A percentile compares a stretch with the other conserved stretches of the same genome.
phyloP scores from a whole-genome alignment of 92 coral and sea anemone species.

The Nematostella vectensis region DNA sequence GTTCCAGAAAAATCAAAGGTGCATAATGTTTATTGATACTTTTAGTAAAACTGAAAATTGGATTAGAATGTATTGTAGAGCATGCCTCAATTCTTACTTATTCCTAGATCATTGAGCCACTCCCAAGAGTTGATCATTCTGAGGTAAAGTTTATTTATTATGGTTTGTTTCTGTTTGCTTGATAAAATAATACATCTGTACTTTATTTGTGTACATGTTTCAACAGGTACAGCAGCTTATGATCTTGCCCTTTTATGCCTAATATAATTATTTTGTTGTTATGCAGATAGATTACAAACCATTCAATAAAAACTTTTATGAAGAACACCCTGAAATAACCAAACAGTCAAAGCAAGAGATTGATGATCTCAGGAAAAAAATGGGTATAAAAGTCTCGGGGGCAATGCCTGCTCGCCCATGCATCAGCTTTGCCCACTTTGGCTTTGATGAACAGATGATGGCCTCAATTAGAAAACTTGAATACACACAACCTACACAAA shows the following conservation, averaged over 20 bases:
- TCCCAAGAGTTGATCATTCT: conserved; percentile 88
- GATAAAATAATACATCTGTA: background rate
- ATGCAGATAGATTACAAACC: conserved; percentile 76
- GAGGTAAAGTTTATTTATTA: conserved; percentile 48
- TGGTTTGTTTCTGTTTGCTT: background rate
- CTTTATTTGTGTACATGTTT: no score
- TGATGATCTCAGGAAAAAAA: conserved; percentile 52
- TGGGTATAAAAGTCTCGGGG: conserved; percentile 94
- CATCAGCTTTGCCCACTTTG: conserved; percentile 95
- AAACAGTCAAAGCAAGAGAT: conserved; percentile 55
- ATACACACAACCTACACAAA: conserved; percentile 94
- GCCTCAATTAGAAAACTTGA: conserved; percentile 81
- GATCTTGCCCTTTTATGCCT: background rate
- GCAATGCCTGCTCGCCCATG: conserved; percentile 90
- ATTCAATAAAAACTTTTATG: conserved; percentile 90
- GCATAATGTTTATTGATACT: background rate
- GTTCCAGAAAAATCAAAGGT: conserved; percentile 98
- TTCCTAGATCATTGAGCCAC: conserved; percentile 85
- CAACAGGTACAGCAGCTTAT: no score
- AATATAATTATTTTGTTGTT: background rate
- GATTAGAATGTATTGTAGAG: background rate
- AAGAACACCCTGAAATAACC: conserved; percentile 75
- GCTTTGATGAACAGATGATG: conserved; percentile 92
- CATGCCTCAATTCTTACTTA: conserved; percentile 1
- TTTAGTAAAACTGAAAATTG: background rate